These are phyloP conservation scores for Hypsopygia costalis DNA, from an alignment of 2,888 invertebrate species.

Conservation along the genomic window DNA sequence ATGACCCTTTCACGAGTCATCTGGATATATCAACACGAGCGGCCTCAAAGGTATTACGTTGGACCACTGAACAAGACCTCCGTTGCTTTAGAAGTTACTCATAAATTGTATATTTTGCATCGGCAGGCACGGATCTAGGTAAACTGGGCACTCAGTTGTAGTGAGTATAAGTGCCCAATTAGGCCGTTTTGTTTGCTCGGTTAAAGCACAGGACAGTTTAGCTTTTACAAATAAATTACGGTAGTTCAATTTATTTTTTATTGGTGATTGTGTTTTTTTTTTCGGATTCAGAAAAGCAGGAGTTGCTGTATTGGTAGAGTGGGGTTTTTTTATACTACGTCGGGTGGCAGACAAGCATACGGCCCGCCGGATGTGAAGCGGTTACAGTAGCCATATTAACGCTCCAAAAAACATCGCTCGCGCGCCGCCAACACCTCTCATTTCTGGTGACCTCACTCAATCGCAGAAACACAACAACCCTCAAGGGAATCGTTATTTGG, in stretches of 20 bases:
- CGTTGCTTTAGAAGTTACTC: neutral
- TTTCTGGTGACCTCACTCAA: too few species aligned
- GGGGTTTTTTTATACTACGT: too few species aligned
- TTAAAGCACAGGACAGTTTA: conserved; percentile 25
- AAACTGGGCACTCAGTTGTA: conserved; percentile 18
- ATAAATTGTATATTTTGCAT: conserved; percentile 9
- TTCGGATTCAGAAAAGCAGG: too few species aligned
- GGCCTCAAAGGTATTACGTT: conserved; percentile 27
- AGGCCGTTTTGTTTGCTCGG: conserved; percentile 36
- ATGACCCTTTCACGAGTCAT: conserved; percentile 20
- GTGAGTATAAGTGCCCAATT: conserved; percentile 42
- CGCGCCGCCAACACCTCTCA: too few species aligned
- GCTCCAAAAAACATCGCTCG: too few species aligned
- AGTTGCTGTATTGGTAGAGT: too few species aligned
- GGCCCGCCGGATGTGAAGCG: too few species aligned
- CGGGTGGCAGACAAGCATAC: too few species aligned
- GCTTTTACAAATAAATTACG: conserved; percentile 28
- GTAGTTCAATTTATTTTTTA: conserved; percentile 10
- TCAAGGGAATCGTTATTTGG: too few species aligned
- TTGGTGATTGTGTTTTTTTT: too few species aligned
- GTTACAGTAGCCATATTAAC: too few species aligned
- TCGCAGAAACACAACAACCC: too few species aligned
- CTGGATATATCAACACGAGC: conserved; percentile 28
- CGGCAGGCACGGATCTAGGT: conserved; percentile 10
- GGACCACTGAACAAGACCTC: conserved; percentile 16